Base-by-base conservation (phyloP, 2,888 invertebrate genomes). In the Ormyrus nitidulus region DNA sequence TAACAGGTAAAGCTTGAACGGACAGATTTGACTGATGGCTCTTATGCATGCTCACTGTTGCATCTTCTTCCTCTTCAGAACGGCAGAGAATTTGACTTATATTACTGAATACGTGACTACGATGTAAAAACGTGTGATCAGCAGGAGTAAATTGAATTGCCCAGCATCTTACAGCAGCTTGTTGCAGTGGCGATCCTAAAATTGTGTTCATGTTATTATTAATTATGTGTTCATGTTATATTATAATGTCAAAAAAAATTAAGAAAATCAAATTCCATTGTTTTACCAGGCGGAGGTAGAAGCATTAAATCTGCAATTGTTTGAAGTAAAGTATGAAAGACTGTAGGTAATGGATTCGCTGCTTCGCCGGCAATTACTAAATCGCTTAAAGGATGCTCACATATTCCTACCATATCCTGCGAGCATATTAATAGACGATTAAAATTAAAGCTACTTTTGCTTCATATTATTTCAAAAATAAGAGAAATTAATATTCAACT, bases 21-120 rank as follows among this genome's bases (percentile, higher is more conserved):
- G 88, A 89, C 78, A 85, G 85, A 19, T 87, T 90, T n/a, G 92
- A 92, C 68, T 92, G 91, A 83, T 93, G 92, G 83, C 93, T 93
- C 82, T 93, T 93, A 83, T 93, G 93, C 92, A 93, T 92, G 51
- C 93, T 93, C 83, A 92, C 88, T 4, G 91, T 91, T 56, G 91
- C 91, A 81, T 93, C 93, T 83, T 94, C 94, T 84, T 94, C 95
- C 85, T 97, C 98, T 88, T 98, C 98, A 1, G 97, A 96, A 84
- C 97, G 95, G 0, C 98, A 98, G 74, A 99, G 92, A 81, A 98
- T 98, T 92, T 97, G 97, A 88, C 98, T 98, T 86, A 99, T 97
- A 89, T 98, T 98, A 87, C 96, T 97, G 91, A 99, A 98, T 9
- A 99, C 98, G 91, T 97, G 97, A 81, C 96, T 96, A 81, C 94